These are phyloP conservation scores for Theonella swinhoei DNA, from an alignment of 37 sponge, comb jelly and placozoan species.

Conservation along the genomic window DNA sequence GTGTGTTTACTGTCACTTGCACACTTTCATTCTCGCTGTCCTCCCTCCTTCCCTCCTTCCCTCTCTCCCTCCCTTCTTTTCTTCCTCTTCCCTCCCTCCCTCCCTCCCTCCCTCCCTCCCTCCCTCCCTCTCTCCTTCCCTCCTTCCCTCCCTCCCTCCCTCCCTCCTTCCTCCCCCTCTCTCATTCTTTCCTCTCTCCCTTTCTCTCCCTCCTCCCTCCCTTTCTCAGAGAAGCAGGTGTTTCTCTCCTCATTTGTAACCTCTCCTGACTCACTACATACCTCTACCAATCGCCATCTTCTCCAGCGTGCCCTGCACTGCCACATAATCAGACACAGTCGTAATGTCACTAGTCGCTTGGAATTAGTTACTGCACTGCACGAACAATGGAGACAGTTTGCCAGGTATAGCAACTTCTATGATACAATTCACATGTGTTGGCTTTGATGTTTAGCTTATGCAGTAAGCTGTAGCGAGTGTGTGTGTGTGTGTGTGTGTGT, in stretches of 20 bases:
- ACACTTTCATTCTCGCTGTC: neutral
- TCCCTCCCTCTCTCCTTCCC: constrained; percentile 12
- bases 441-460: no score
- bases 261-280: constrained; percentile 12
- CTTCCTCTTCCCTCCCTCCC: constrained; percentile 21
- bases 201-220: neutral
- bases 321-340: constrained; percentile 40
- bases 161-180: constrained; percentile 18
- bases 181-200: neutral
- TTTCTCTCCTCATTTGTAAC: constrained; percentile 43
- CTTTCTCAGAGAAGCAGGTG: constrained; percentile 28
- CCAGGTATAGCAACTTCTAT: no score
- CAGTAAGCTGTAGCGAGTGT: no score
- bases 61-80: neutral
- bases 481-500: no score
- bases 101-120: constrained; percentile 25
- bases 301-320: constrained; percentile 6
- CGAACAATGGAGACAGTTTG: constrained; percentile 54
- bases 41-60: neutral
- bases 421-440: no score
- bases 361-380: constrained; percentile 14
- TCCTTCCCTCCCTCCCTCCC: neutral
- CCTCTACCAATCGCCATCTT: neutral
- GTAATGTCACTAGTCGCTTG: constrained; percentile 11
- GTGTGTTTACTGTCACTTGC: no score